Conservation (phyloP, 2,113 vertebrate species). For the Pithys albifrons region DNA sequence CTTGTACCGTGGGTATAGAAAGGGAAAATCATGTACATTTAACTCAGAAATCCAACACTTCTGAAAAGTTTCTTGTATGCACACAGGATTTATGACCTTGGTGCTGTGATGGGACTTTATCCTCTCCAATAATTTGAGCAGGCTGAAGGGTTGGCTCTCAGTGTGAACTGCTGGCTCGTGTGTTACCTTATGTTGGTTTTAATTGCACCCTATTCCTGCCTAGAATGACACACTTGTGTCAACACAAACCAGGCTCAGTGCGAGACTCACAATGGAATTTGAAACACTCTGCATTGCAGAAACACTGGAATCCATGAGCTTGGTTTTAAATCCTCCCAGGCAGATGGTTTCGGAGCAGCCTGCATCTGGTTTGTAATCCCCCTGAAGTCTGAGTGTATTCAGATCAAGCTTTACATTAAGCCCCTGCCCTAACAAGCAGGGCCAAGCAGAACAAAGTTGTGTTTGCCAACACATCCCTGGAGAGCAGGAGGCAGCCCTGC, state of each 20-base stretch:
- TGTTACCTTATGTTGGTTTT: not conserved
- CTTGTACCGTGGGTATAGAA: not conserved
- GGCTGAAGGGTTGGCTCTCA: not conserved
- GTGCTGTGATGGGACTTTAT: not conserved
- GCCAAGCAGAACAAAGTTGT: not conserved
- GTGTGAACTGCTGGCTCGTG: not conserved
- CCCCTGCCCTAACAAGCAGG: not conserved
- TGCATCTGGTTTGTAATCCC: slow-evolving; percentile 41
- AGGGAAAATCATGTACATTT: not conserved
- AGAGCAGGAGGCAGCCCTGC: not conserved
- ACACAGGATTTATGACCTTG: not conserved
- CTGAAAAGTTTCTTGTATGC: not conserved
- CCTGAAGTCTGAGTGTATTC: not conserved
- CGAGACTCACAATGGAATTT: not conserved
- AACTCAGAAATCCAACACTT: not conserved
- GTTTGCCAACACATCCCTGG: not conserved
- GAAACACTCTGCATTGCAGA: not conserved
- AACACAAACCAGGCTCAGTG: not conserved
- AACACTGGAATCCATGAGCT: not conserved
- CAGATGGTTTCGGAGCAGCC: not conserved
- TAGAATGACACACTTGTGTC: not conserved
- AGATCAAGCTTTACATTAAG: not conserved
- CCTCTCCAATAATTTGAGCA: not conserved
- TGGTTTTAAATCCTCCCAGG: slow-evolving; percentile 12
- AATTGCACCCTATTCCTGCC: not conserved